These are phyloP conservation scores for Bruchidius siliquastri DNA, from an alignment of 2,888 invertebrate genomes.

Conservation along the genomic window DNA sequence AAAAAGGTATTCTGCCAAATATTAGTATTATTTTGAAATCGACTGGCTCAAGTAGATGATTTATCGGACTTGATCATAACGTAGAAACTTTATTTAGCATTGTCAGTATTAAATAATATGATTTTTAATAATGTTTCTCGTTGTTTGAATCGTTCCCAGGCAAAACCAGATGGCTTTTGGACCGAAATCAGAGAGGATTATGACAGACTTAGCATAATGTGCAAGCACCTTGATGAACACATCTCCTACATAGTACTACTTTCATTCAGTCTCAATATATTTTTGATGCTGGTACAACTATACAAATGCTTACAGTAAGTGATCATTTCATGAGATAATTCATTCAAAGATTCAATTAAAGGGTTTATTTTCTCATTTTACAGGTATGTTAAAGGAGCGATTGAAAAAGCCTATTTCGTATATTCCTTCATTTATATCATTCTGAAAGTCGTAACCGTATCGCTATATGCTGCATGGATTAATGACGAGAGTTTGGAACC, in stretches of 20 bases:
- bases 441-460: slow-evolving; percentile 33
- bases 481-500: slow-evolving; percentile 39
- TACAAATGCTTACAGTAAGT: slow-evolving; percentile 26
- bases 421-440: slow-evolving; percentile 41
- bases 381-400: slow-evolving; percentile 13
- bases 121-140: neutral
- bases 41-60: too few relatives aligned
- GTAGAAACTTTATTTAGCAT: too few relatives aligned
- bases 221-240: slow-evolving; percentile 24
- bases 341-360: too few relatives aligned
- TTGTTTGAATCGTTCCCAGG: slow-evolving; percentile 9
- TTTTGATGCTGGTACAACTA: slow-evolving; percentile 26
- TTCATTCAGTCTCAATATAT: slow-evolving; percentile 29
- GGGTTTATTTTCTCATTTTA: too few relatives aligned
- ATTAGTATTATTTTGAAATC: too few relatives aligned
- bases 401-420: slow-evolving; percentile 34
- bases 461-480: slow-evolving; percentile 37
- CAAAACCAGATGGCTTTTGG: slow-evolving; percentile 19
- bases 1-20: neutral
- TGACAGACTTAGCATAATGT: slow-evolving; percentile 23
- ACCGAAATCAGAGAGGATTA: slow-evolving; percentile 27
- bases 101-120: too few relatives aligned
- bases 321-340: neutral
- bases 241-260: slow-evolving; percentile 25
- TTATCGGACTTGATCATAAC: too few relatives aligned